Evolutionary conservation across 2,113 vertebrate genomes (phyloP).

Genomic region (Ciconia maguari): DNA sequence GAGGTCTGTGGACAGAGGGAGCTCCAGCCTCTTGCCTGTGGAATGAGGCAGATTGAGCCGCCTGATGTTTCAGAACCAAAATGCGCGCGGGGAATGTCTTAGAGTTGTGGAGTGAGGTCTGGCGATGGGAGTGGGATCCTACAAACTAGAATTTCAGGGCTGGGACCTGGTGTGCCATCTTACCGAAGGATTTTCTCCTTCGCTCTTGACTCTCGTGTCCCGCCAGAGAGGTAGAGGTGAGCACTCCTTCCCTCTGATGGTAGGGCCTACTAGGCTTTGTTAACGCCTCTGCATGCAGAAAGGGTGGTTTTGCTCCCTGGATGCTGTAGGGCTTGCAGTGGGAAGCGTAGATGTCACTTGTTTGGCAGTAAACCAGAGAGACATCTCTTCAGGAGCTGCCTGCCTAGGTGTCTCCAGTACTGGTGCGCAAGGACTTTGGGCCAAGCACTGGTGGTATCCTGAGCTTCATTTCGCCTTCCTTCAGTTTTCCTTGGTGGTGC

Average conservation of each 20-base stretch:
- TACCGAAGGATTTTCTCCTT: rapidly evolving
- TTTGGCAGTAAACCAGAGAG: neutral
- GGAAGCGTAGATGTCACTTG: neutral
- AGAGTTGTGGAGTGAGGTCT: neutral
- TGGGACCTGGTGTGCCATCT: rapidly evolving
- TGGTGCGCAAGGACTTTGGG: neutral
- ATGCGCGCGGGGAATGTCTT: rapidly evolving
- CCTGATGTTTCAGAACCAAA: rapidly evolving
- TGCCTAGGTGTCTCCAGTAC: neutral
- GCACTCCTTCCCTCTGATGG: neutral
- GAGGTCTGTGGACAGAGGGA: neutral
- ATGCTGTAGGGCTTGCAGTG: neutral
- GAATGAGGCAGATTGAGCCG: neutral
- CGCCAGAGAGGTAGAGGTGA: neutral
- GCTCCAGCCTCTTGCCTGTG: neutral
- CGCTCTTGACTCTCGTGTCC: rapidly evolving
- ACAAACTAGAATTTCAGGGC: rapidly evolving
- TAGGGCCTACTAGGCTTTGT: rapidly evolving
- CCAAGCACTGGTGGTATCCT: neutral
- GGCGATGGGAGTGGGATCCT: rapidly evolving
- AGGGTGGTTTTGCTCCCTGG: neutral
- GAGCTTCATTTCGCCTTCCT: neutral
- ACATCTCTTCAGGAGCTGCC: neutral
- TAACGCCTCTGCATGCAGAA: rapidly evolving
- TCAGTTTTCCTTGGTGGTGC: neutral